phyloP scores from a whole-genome alignment of 2,797 vertebrate genomes.

The Onychomys torridus region DNA sequence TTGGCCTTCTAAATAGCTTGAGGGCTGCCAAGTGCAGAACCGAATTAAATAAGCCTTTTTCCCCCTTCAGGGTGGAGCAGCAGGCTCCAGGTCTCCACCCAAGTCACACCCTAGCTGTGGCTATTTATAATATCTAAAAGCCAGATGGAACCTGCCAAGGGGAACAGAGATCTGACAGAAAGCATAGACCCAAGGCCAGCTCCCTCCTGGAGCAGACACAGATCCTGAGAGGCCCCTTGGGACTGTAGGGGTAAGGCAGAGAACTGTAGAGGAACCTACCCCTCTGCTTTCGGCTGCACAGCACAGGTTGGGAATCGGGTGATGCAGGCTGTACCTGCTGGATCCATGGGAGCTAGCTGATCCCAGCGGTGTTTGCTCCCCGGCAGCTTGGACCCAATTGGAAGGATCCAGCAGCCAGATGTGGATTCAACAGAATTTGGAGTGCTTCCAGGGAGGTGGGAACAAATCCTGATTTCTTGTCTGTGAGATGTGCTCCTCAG shows the following conservation, averaged over 20 bases:
- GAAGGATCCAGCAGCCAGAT: background rate
- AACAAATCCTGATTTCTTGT: background rate
- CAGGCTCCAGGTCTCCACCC: slow-evolving; percentile 71
- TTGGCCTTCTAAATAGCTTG: slow-evolving; percentile 58
- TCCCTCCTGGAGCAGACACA: background rate
- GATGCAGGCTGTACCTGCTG: background rate
- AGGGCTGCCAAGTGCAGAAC: slow-evolving; percentile 64
- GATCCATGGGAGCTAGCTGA: background rate
- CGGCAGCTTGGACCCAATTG: background rate
- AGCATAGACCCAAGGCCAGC: background rate
- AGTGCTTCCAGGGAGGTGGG: background rate
- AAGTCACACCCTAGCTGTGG: slow-evolving; percentile 64
- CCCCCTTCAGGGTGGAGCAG: slow-evolving; percentile 72
- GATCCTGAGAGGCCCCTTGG: background rate
- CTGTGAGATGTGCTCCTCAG: background rate
- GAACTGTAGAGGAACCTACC: background rate
- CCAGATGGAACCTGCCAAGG: slow-evolving; percentile 70
- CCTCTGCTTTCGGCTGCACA: accelerated
- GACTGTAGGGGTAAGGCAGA: background rate
- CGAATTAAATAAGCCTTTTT: slow-evolving; percentile 61
- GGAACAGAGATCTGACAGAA: slow-evolving; percentile 4
- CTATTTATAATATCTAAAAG: slow-evolving; percentile 77
- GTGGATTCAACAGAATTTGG: background rate
- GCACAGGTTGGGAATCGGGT: background rate
- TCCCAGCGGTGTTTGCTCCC: background rate